Evolutionary conservation across 1,140 invertebrate genomes (phyloP).

Genomic region (Gryllus bimaculatus): DNA sequence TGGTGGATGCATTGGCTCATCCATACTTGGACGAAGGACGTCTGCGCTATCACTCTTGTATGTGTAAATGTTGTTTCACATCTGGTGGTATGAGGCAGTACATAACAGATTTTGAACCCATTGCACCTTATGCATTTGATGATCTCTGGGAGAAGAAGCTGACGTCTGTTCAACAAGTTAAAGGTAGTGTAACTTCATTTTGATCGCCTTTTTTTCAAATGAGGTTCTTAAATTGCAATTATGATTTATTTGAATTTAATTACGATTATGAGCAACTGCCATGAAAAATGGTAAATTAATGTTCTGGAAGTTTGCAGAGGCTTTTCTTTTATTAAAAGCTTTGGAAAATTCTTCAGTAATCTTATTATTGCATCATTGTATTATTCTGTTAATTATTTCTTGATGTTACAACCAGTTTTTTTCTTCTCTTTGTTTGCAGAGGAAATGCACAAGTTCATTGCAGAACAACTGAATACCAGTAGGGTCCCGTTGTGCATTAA

Average conservation of each 20-base stretch:
- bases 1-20: slow-evolving; percentile 88
- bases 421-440: slow-evolving; percentile 55
- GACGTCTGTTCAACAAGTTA: slow-evolving; percentile 83
- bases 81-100: slow-evolving; percentile 72
- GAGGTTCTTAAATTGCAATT: not conserved
- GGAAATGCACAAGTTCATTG: slow-evolving; percentile 97
- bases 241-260: not conserved
- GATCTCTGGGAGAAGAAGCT: slow-evolving; percentile 92
- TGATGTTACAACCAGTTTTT: too few relatives aligned
- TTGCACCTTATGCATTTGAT: slow-evolving; percentile 78
- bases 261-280: not conserved
- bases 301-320: too few relatives aligned
- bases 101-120: slow-evolving; percentile 86
- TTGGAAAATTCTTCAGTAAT: too few relatives aligned
- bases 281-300: too few relatives aligned
- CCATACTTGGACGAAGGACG: slow-evolving; percentile 96
- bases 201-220: not conserved
- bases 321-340: too few relatives aligned
- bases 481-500: slow-evolving; percentile 96
- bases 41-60: slow-evolving; percentile 96
- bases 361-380: too few relatives aligned
- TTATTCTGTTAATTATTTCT: too few relatives aligned
- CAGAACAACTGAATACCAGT: slow-evolving; percentile 86
- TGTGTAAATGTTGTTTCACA: slow-evolving; percentile 96
- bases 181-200: slow-evolving; percentile 52